Conservation (phyloP, 2,113 vertebrate species). For the Peromyscus polionotus region DNA sequence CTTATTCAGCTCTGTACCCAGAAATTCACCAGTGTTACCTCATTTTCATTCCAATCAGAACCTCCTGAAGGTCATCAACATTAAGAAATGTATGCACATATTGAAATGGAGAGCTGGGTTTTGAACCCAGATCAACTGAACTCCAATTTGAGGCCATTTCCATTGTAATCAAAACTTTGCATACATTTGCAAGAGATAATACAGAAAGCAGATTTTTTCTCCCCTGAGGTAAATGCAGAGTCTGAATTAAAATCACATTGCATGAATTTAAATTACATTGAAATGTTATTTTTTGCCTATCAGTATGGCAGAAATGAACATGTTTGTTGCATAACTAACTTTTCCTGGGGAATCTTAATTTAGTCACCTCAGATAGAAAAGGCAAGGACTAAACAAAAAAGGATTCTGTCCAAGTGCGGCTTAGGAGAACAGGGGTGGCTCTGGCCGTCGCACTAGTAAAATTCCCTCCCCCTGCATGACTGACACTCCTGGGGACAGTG, state of each 20-base stretch:
- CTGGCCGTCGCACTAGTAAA: too few species aligned
- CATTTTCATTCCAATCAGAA: constrained; percentile 22
- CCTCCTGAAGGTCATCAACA: neutral
- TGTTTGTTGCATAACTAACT: neutral
- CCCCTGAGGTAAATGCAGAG: neutral
- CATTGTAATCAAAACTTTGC: constrained; percentile 25
- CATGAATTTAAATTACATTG: constrained; percentile 13
- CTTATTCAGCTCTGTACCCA: neutral
- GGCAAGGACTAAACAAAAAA: neutral
- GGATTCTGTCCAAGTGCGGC: neutral
- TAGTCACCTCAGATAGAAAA: neutral
- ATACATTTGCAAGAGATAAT: neutral
- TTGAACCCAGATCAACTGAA: neutral
- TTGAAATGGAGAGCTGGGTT: neutral
- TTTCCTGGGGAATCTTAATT: neutral
- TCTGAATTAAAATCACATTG: constrained; percentile 52
- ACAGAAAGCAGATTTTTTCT: neutral
- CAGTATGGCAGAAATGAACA: neutral
- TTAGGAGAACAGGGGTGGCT: neutral
- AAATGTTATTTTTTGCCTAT: constrained; percentile 46
- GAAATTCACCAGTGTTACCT: neutral
- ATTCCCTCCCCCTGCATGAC: neutral
- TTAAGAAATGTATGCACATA: neutral
- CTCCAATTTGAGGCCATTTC: neutral
- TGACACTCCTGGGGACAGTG: neutral